Conservation (phyloP, 2,797 vertebrate species). For the Gila robusta region DNA sequence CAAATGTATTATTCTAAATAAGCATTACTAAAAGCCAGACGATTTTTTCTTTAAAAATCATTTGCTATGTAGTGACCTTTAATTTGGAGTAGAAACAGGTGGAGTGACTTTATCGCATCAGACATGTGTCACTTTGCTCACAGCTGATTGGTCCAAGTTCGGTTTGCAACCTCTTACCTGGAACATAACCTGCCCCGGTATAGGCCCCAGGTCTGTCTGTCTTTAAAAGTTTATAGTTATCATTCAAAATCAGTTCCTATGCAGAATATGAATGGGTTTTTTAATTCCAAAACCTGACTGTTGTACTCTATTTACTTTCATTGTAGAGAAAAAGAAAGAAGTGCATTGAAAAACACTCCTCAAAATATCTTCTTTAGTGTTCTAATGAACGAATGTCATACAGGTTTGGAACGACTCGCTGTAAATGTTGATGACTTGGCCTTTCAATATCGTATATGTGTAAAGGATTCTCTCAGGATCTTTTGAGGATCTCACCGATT, state of each 20-base stretch:
- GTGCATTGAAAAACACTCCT: neutral
- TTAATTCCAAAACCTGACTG: neutral
- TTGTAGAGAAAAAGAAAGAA: neutral
- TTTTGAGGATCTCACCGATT: conserved; percentile 52
- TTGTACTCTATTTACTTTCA: neutral
- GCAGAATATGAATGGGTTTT: neutral
- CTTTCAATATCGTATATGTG: neutral
- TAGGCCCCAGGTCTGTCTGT: neutral
- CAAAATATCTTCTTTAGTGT: neutral
- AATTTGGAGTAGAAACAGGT: too few species aligned
- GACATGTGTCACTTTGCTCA: too few species aligned
- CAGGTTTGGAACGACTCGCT: neutral
- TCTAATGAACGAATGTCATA: neutral
- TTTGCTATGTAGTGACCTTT: too few species aligned
- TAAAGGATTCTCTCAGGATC: conserved; percentile 46
- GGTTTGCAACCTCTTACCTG: too few species aligned
- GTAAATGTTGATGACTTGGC: neutral
- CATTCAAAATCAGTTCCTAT: neutral
- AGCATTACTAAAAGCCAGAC: too few species aligned
- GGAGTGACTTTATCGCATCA: too few species aligned
- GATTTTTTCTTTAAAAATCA: too few species aligned
- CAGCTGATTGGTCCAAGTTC: too few species aligned
- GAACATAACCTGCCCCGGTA: too few species aligned
- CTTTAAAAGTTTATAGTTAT: conserved; percentile 12
- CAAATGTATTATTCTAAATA: too few species aligned